Conservation (phyloP, 1,140 invertebrate genomes). For the Lineus longissimus region DNA sequence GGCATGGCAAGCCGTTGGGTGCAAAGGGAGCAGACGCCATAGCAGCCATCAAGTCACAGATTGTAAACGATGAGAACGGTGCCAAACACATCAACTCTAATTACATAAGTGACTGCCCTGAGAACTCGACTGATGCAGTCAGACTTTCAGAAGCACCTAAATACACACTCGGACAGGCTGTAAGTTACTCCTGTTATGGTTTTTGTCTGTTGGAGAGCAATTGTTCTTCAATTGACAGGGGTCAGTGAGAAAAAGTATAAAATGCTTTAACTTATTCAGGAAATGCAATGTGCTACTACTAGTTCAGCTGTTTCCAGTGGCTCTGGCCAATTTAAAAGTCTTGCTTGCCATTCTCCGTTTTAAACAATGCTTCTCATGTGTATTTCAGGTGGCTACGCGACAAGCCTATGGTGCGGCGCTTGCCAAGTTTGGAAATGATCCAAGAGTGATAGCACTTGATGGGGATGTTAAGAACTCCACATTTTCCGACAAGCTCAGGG, state of each 20-base stretch:
- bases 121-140: conserved; percentile 27
- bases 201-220: no score
- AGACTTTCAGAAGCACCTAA: conserved; percentile 73
- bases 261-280: no score
- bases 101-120: conserved; percentile 2
- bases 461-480: conserved; percentile 99
- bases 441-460: conserved; percentile 84
- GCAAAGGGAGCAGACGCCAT: conserved; percentile 69
- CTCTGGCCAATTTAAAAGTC: no score
- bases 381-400: conserved; percentile 75
- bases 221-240: no score
- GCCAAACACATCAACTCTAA: conserved; percentile 28
- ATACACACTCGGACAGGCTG: conserved; percentile 68
- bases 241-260: no score
- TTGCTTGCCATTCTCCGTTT: no score
- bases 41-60: conserved; percentile 61
- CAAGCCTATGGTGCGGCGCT: conserved; percentile 91
- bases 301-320: no score
- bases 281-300: no score
- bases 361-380: no score
- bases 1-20: conserved; percentile 96
- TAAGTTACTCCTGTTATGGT: no score
- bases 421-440: conserved; percentile 79
- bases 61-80: conserved; percentile 25
- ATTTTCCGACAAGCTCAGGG: conserved; percentile 86